Percentiles rank a stretch among this genome's conserved stretches.
These are phyloP conservation scores for Drosophila nasuta DNA, from an alignment of 1,140 invertebrate genomes.

Conservation along the genomic window DNA sequence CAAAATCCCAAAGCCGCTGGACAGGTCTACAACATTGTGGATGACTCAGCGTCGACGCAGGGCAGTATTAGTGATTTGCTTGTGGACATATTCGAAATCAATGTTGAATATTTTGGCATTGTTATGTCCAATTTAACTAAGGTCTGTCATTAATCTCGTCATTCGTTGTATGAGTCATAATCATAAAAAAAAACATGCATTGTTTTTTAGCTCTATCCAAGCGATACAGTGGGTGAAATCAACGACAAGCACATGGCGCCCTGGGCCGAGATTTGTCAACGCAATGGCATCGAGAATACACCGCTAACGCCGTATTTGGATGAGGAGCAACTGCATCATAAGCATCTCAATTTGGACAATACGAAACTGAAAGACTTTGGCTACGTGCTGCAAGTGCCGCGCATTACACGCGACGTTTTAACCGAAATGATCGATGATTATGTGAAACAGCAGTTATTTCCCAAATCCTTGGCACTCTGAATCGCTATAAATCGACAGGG, in stretches of 20 bases:
- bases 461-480: constrained; percentile 73
- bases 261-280: constrained; percentile 94
- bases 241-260: constrained; percentile 96
- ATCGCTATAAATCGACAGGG: no score
- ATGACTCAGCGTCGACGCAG: constrained; percentile 93
- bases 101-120: constrained; percentile 94
- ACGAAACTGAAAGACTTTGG: constrained; percentile 88
- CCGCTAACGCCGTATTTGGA: constrained; percentile 94
- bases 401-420: constrained; percentile 87
- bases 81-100: constrained; percentile 93
- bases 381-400: constrained; percentile 87
- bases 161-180: constrained; percentile 26
- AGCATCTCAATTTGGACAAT: constrained; percentile 91
- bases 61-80: constrained; percentile 92
- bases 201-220: constrained; percentile 76
- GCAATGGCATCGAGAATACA: constrained; percentile 91
- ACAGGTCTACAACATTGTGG: constrained; percentile 93
- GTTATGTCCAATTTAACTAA: constrained; percentile 92
- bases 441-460: constrained; percentile 78
- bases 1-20: constrained; percentile 84
- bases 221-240: constrained; percentile 93
- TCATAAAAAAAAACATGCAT: constrained; percentile 1
- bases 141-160: constrained; percentile 50
- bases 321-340: constrained; percentile 91
- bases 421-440: constrained; percentile 86